A percentile compares a stretch with the other conserved stretches of the same genome.
phyloP scores from a whole-genome alignment of 2,113 vertebrate species.

The Felis chaus region DNA sequence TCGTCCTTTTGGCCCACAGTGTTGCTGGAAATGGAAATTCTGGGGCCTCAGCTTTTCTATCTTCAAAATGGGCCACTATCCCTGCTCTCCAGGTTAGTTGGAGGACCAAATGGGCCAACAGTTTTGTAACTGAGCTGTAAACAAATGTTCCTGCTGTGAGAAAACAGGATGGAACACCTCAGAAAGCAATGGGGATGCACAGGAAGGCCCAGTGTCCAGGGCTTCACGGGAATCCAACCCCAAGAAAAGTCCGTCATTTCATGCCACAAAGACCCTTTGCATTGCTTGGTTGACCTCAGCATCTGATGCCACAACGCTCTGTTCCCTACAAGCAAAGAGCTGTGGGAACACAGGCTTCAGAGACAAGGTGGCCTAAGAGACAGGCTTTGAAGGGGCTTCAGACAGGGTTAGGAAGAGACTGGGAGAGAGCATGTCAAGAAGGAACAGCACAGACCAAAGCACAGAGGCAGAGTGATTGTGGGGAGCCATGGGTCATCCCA shows the following conservation, averaged over 20 bases:
- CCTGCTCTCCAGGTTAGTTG: too few relatives aligned
- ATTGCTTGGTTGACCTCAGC: fast-evolving
- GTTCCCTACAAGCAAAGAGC: fast-evolving
- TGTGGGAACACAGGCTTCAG: background rate
- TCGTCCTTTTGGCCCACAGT: background rate
- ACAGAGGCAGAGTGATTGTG: background rate
- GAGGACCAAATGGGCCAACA: background rate
- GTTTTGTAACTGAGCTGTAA: background rate
- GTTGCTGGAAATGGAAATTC: background rate
- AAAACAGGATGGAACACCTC: background rate
- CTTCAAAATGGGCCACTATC: background rate
- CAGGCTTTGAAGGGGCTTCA: too few relatives aligned
- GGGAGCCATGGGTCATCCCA: fast-evolving
- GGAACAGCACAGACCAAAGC: background rate
- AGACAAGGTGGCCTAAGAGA: fast-evolving
- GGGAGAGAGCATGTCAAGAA: fast-evolving
- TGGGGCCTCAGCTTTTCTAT: background rate
- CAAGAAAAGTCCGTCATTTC: background rate
- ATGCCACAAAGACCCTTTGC: background rate
- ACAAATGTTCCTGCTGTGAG: background rate
- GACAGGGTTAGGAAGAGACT: background rate
- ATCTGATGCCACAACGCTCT: fast-evolving
- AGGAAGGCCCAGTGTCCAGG: background rate
- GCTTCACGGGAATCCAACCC: background rate
- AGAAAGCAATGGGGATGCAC: background rate